A percentile compares a stretch with the other conserved stretches of the same genome.
phyloP scores from a whole-genome alignment of 2,113 vertebrate genomes.

The Platichthys stellatus region DNA sequence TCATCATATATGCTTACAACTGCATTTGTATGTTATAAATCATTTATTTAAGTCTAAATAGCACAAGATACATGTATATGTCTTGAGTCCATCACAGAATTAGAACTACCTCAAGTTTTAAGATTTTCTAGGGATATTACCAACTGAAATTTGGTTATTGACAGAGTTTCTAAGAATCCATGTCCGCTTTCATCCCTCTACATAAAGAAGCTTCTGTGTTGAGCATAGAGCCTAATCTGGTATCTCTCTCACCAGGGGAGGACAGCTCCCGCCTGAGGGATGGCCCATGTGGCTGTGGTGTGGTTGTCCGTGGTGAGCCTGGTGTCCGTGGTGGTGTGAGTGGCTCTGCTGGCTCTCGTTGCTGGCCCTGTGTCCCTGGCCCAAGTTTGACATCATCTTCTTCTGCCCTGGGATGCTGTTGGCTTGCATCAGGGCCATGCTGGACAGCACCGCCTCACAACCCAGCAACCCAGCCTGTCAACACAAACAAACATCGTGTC shows the following conservation, averaged over 20 bases:
- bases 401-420: conserved; percentile 83
- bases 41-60: neutral
- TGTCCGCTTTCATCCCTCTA: neutral
- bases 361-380: conserved; percentile 80
- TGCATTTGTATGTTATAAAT: neutral
- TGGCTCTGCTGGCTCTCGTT: conserved; percentile 71
- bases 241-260: conserved; percentile 78
- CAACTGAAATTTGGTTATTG: neutral
- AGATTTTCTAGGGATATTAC: neutral
- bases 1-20: neutral
- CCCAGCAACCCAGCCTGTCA: conserved; percentile 84
- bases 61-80: neutral
- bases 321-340: conserved; percentile 75
- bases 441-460: conserved; percentile 85
- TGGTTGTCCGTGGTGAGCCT: conserved; percentile 72
- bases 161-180: neutral
- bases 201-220: neutral
- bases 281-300: conserved; percentile 82
- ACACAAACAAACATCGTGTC: conserved; percentile 61
- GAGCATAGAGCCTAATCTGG: neutral
- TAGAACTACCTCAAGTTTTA: neutral
- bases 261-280: conserved; percentile 77
- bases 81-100: neutral
- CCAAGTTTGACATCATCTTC: conserved; percentile 80
- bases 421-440: conserved; percentile 87